A percentile compares a stretch with the other conserved stretches of the same genome.
Evolutionary conservation across 2,888 invertebrate genomes (phyloP).

Genomic region (Diadegma fenestrale): DNA sequence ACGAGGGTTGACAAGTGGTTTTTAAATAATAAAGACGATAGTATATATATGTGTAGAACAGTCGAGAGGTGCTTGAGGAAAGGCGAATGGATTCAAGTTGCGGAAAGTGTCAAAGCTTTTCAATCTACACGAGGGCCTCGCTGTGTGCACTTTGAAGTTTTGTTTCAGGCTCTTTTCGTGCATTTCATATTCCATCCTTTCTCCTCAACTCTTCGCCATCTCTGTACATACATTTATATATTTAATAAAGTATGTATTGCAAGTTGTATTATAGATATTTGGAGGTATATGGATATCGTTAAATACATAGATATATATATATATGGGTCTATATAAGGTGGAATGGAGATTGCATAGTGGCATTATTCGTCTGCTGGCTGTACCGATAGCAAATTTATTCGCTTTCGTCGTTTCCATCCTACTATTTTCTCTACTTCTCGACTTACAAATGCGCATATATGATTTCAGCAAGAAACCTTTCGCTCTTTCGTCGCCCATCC

Average conservation of each 20-base stretch:
- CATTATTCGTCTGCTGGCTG: slow-evolving; percentile 58
- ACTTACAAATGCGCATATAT: slow-evolving; percentile 73
- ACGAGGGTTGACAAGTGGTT: slow-evolving; percentile 30
- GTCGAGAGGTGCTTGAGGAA: slow-evolving; percentile 7
- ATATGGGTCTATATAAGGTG: background rate
- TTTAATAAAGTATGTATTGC: slow-evolving; percentile 7
- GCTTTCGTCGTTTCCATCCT: slow-evolving; percentile 52
- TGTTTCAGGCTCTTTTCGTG: slow-evolving; percentile 32
- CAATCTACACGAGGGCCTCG: slow-evolving; percentile 4
- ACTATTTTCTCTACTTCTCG: slow-evolving; percentile 56
- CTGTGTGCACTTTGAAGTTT: slow-evolving; percentile 36
- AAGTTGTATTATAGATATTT: background rate
- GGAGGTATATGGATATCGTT: slow-evolving; percentile 18
- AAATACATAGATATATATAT: background rate
- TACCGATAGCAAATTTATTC: slow-evolving; percentile 65
- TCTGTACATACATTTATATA: slow-evolving; percentile 26
- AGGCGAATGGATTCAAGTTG: slow-evolving; percentile 4
- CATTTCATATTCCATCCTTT: slow-evolving; percentile 21
- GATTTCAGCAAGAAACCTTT: slow-evolving; percentile 62
- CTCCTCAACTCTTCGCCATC: slow-evolving; percentile 1
- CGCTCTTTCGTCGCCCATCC: slow-evolving; percentile 15
- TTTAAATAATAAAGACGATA: background rate
- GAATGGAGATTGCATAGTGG: slow-evolving; percentile 42
- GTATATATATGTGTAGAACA: background rate
- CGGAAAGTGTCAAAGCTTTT: slow-evolving; percentile 33